These are phyloP conservation scores for Nephrotoma flavescens DNA, from an alignment of 2,888 invertebrate species.

Conservation along the genomic window DNA sequence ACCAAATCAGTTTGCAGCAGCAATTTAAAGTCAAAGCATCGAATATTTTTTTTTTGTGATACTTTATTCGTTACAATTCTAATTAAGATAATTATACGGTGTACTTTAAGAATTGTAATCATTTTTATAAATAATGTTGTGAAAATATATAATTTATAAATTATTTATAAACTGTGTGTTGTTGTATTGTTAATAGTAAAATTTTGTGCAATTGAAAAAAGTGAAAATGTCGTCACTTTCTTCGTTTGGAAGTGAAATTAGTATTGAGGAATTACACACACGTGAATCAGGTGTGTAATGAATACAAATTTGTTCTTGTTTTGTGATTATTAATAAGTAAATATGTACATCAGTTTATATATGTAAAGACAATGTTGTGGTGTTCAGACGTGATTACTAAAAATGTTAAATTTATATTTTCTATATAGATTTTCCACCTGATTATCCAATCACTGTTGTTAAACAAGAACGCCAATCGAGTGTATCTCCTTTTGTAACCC, in stretches of 20 bases:
- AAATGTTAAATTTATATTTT: background rate
- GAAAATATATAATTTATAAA: no score
- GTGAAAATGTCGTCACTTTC: conserved; percentile 32
- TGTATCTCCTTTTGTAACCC: conserved; percentile 46
- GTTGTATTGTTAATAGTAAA: background rate
- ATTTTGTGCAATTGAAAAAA: background rate
- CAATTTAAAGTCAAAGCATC: no score
- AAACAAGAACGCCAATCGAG: conserved; percentile 45
- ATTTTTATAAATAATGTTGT: no score
- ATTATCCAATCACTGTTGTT: conserved; percentile 44
- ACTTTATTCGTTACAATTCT: no score
- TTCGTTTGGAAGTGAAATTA: conserved; percentile 31
- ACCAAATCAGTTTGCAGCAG: no score
- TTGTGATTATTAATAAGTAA: background rate
- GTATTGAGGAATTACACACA: conserved; percentile 31
- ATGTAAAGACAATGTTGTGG: background rate
- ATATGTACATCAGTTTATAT: no score
- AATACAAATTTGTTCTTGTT: background rate
- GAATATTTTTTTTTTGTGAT: no score
- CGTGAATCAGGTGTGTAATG: conserved; percentile 29
- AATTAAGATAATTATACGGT: no score
- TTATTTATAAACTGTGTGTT: no score
- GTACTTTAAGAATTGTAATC: no score
- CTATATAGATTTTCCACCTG: conserved; percentile 39
- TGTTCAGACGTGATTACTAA: background rate